Evolutionary conservation across 2,113 vertebrate genomes (phyloP).

Genomic region (Scalopus aquaticus): DNA sequence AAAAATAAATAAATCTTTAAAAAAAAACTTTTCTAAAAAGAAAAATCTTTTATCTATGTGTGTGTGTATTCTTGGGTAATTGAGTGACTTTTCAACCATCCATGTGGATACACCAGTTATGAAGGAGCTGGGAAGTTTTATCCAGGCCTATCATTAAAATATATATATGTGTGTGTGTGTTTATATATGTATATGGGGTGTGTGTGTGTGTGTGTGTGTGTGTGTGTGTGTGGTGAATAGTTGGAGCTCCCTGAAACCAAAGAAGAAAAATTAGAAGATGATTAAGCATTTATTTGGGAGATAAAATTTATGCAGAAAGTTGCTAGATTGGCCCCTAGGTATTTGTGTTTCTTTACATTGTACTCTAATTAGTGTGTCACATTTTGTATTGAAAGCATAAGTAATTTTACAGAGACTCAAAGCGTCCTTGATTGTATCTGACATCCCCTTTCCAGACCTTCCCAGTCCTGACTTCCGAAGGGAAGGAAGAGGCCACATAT

Average conservation of each 20-base stretch:
- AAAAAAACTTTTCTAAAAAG: neutral
- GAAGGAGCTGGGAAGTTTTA: neutral
- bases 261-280: conserved; percentile 5
- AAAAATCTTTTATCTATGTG: neutral
- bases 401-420: neutral
- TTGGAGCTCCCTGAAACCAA: neutral
- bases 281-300: neutral
- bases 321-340: neutral
- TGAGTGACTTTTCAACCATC: neutral
- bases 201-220: too few species aligned
- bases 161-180: neutral
- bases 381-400: conserved; percentile 34
- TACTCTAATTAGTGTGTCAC: neutral
- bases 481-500: neutral
- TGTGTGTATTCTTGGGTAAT: neutral
- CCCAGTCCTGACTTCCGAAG: neutral
- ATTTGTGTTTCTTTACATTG: conserved; percentile 8
- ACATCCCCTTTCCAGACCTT: neutral
- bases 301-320: neutral
- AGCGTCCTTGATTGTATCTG: neutral
- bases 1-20: too few species aligned
- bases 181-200: too few species aligned
- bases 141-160: neutral
- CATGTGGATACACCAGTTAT: neutral
- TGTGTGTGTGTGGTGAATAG: neutral